A percentile compares a stretch with the other conserved stretches of the same genome.
phyloP scores from a whole-genome alignment of 2,888 invertebrate species.

The Onthophagus sagittarius region DNA sequence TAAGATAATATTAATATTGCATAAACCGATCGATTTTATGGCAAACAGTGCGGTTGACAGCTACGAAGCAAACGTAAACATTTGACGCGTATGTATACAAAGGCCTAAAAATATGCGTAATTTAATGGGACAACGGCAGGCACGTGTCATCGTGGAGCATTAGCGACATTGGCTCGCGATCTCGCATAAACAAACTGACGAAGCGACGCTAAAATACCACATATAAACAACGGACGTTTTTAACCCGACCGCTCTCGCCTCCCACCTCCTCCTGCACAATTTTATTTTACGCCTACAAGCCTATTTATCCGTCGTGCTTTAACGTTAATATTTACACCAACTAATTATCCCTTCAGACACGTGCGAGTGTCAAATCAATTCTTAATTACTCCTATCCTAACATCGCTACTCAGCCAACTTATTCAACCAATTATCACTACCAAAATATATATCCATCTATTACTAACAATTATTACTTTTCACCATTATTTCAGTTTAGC shows the following conservation, averaged over 20 bases:
- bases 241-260: constrained; percentile 2
- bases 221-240: constrained; percentile 24
- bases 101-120: constrained; percentile 37
- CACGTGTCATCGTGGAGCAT: constrained; percentile 36
- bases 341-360: neutral
- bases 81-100: constrained; percentile 31
- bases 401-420: too few relatives aligned
- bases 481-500: too few relatives aligned
- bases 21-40: constrained; percentile 33
- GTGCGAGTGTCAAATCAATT: neutral
- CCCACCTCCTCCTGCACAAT: constrained; percentile 6
- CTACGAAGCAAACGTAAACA: constrained; percentile 35
- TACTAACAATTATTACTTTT: too few relatives aligned
- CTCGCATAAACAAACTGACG: constrained; percentile 31
- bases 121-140: constrained; percentile 36
- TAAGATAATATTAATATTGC: constrained; percentile 29
- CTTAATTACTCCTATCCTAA: neutral
- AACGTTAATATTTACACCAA: neutral
- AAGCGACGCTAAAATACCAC: constrained; percentile 27
- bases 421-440: too few relatives aligned
- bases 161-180: constrained; percentile 34
- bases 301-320: neutral
- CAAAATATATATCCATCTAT: too few relatives aligned
- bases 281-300: neutral
- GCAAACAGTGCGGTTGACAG: constrained; percentile 37